Percentiles rank a stretch among this genome's conserved stretches.
Evolutionary conservation across 2,888 invertebrate genomes (phyloP).

Genomic region (Halictus ligatus): DNA sequence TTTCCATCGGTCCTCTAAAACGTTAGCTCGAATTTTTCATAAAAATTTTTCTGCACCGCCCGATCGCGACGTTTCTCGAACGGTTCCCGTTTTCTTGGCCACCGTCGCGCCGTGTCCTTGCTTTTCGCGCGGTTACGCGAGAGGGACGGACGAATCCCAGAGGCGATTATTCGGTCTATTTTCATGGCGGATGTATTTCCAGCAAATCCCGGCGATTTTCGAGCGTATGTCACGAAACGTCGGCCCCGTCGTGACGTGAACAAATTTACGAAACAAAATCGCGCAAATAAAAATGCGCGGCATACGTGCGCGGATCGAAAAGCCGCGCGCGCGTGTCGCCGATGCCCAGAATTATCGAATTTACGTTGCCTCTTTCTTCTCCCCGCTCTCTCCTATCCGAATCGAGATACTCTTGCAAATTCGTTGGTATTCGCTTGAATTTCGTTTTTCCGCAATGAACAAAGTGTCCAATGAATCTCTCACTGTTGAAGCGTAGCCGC

Average conservation of each 20-base stretch:
- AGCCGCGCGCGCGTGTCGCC: conserved; percentile 24
- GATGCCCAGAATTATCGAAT: conserved; percentile 46
- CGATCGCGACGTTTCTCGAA: background rate
- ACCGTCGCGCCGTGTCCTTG: background rate
- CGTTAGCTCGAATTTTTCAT: background rate
- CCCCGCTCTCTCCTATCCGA: conserved; percentile 36
- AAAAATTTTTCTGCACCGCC: background rate
- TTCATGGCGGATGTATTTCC: conserved; percentile 23
- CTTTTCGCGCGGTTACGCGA: conserved; percentile 25
- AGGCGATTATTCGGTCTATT: conserved; percentile 35
- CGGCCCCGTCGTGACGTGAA: conserved; percentile 51
- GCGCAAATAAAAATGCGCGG: background rate
- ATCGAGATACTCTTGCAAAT: background rate
- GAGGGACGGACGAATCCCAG: background rate
- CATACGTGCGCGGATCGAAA: conserved; percentile 19
- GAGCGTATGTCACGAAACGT: conserved; percentile 47
- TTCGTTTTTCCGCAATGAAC: no score
- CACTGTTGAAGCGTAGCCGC: no score
- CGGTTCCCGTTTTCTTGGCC: background rate
- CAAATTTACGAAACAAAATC: conserved; percentile 51
- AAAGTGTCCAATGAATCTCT: no score
- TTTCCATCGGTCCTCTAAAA: background rate
- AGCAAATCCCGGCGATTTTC: conserved; percentile 32
- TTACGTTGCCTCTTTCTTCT: background rate
- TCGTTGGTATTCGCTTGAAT: background rate